Conservation (phyloP, 1,140 invertebrate species). For the Pectinophora gossypiella region DNA sequence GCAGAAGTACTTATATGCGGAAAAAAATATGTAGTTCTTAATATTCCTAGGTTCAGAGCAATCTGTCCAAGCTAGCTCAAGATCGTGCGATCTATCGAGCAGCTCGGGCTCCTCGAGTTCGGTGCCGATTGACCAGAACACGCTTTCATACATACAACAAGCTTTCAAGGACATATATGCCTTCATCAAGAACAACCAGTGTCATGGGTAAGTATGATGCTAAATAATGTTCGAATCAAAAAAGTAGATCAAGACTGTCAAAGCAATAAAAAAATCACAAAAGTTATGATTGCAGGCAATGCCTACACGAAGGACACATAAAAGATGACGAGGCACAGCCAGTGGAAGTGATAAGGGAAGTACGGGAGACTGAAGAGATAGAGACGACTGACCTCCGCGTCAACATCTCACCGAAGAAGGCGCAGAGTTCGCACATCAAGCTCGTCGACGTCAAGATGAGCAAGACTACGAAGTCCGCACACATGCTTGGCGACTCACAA, state of each 20-base stretch:
- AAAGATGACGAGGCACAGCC: conserved; percentile 16
- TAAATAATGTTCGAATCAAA: too few species aligned
- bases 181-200: conserved; percentile 68
- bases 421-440: conserved; percentile 53
- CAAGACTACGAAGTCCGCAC: conserved; percentile 56
- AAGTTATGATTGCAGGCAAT: not conserved
- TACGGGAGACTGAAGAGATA: conserved; percentile 17
- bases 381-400: conserved; percentile 25
- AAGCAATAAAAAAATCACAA: too few species aligned
- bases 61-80: conserved; percentile 49
- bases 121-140: conserved; percentile 60
- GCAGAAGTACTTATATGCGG: too few species aligned
- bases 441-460: conserved; percentile 33
- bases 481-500: conserved; percentile 38
- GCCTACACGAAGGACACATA: too few species aligned
- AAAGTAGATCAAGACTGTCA: too few species aligned
- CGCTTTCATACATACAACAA: conserved; percentile 61
- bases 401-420: conserved; percentile 47
- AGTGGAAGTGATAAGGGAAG: conserved; percentile 14
- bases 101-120: conserved; percentile 51
- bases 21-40: too few species aligned
- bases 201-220: conserved; percentile 37
- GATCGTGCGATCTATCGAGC: conserved; percentile 44
- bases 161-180: conserved; percentile 63
- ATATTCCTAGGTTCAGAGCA: conserved; percentile 57